Conservation (phyloP, 2,797 vertebrate species). For the Pogonophryne albipinna region DNA sequence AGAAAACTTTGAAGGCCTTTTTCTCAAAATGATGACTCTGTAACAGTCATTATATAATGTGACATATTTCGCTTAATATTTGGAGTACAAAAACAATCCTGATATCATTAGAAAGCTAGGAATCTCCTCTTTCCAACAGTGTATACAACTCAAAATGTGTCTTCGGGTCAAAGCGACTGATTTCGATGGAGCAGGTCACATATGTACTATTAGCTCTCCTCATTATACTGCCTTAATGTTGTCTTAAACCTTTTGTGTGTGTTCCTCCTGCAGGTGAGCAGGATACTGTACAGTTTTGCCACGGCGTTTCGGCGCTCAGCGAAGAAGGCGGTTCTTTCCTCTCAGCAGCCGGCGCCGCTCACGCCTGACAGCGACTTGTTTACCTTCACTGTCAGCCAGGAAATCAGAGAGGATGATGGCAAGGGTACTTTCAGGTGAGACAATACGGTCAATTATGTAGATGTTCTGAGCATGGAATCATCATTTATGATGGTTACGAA, state of each 20-base stretch:
- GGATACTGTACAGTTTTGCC: slow-evolving; percentile 98
- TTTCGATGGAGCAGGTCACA: too few species aligned
- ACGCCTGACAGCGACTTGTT: slow-evolving; percentile 98
- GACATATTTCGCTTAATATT: too few species aligned
- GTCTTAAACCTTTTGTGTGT: not conserved
- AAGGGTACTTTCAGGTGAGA: slow-evolving; percentile 97
- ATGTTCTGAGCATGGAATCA: not conserved
- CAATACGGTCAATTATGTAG: not conserved
- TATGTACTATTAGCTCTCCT: not conserved
- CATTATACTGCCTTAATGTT: not conserved
- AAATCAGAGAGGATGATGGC: slow-evolving; percentile 98
- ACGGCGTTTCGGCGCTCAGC: slow-evolving; percentile 97
- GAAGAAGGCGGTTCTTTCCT: slow-evolving; percentile 89
- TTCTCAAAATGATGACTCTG: too few species aligned
- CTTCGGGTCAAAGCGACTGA: too few species aligned
- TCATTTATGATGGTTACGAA: not conserved
- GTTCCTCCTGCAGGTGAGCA: slow-evolving; percentile 89
- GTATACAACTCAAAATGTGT: too few species aligned
- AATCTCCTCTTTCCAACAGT: too few species aligned
- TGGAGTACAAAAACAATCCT: too few species aligned
- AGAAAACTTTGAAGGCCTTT: too few species aligned
- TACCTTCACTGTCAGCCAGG: slow-evolving; percentile 96
- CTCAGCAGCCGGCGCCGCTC: slow-evolving; percentile 88
- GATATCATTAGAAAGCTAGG: too few species aligned
- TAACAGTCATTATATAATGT: too few species aligned